Base-by-base conservation (phyloP, 2,888 invertebrate species). In the Teleogryllus oceanicus region DNA sequence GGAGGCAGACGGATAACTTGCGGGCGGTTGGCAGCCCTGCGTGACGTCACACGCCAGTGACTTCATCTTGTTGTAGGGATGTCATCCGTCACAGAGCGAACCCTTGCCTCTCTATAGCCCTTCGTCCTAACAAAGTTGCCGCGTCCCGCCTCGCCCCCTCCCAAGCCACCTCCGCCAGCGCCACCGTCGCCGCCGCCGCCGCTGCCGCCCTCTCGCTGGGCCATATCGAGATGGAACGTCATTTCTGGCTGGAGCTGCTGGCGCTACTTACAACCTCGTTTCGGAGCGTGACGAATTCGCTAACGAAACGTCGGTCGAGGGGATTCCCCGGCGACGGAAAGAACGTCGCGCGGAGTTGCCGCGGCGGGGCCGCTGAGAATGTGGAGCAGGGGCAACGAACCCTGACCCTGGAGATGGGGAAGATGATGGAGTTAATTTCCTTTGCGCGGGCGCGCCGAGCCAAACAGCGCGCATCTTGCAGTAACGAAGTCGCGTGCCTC, bases 21-120 rank as follows among this genome's bases (percentile, higher is more conserved):
- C 62, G n/a, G 62, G 62, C 62, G 62, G 62, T 62, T 62, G 62
- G 62, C 62, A 62, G 62, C 62, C 62, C 62, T 62, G 62, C 88
- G 88, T 88, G 88, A 89, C 88, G 89, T 88, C 88, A 87, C 88
- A 88, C 88, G 85, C 87, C 87, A 87, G 86, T 87, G 88, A 88
- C 87, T 88, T 87, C 87, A 87, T 87, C 88, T 87, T 86, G 86
- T 87, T 86, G 80, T 80, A 79, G 79, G 79, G 80, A 82, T 82
- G 81, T 80, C 81, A 82, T 82, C 81, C 81, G 81, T 82, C 81
- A 82, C 79, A 62, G 62, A 62, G 62, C 62, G 62, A 62, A 62
- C 62, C 62, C 62, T 62, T 62, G 62, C 62, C 62, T 62, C 62
- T 62, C 62, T 62, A 62, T 62, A 62, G n/a, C 62, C 62, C 62